Base-by-base conservation (phyloP, 2,888 invertebrate genomes). In the Rhamphomyia laevipes region DNA sequence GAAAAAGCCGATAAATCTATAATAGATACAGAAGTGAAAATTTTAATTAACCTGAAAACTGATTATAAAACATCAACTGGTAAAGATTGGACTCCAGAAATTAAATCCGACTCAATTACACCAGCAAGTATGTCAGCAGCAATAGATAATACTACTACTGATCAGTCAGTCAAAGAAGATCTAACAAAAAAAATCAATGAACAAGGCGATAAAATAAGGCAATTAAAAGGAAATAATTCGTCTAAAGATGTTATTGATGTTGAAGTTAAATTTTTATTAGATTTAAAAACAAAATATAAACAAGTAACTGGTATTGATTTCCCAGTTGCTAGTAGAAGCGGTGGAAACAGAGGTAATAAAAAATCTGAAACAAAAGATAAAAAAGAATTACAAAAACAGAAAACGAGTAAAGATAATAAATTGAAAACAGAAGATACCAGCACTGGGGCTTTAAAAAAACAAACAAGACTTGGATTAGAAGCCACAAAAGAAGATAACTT, bases 401-500 rank as follows among this genome's bases (percentile, higher is more conserved):
- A 63, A 57, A 60, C 37, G 61, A 59, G 50, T 59, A 62, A 56
- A 53, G 60, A n/a, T 58, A 42, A 30, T 21, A 52, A 52, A 35
- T 15, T 33, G 10, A 45, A 50, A 37, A 51, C 49, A 9, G 73
- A 65, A 67, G 70, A 76, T 15, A 76, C 78, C 10, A 59, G 71
- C 0, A 64, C 75, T 0, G 71, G 75, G 1, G 75, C 73, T 0
- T 71, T 72, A 1, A 95, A 96, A 73, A 96, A 96, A 63, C 83
- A 93, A 63, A 95, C 96, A 0, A 78, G 94, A 46, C 73, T 99
- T 9, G 96, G 99, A 3, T 70, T 99, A 18, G 97, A 97, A 68
- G 91, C 86, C 0, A 86, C 80, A 58, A 99, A 99, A 67, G 86
- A 86, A 59, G 92, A 88, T 21, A 91, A 94, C 66, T 74, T 99